Base-by-base conservation (phyloP, 2,113 vertebrate species). In the Bombycilla garrulus region DNA sequence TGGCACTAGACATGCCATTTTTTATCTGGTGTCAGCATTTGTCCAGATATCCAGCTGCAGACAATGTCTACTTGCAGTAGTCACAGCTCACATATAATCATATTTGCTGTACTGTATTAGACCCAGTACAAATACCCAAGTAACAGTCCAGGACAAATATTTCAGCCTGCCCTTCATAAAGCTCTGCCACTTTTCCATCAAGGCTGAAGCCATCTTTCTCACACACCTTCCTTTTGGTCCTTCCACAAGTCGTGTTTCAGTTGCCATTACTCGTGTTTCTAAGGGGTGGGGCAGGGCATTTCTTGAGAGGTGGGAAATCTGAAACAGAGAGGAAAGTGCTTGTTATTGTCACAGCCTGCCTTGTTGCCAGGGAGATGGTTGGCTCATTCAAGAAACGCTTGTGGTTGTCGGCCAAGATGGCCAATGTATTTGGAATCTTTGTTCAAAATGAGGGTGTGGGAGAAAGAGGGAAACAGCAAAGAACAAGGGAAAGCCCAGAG, bases 291-390 rank as follows among this genome's bases (percentile, higher is more conserved):
- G 48, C 40, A 19, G 20, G 28, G 42, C 74, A 50, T 66, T 88
- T 90, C 74, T 73, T 7, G 19, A 81, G 79, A 70, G 58, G 45
- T 76, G 79, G 56, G 50, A 90, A 92, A 88, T 35, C 40, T n/a
- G 11, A 81, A 91, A n/a, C 76, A 80, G 53, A 81, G 51, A 88
- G 83, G 57, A 92, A 84, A 78, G 65, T 66, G n/a, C 84, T 92
- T 78, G 70, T 85, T 78, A 74, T 92, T 94, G 88, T 90, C 81
- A 48, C 86, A 90, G 91, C 64, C 92, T 83, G 86, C 66, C 78
- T 80, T 50, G 95, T 96, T 97, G 94, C 94, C 36, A 16, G 64
- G 93, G 88, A 82, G 91, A 86, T 95, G 54, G 33, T 48, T 95
- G 88, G 88, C 90, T 95, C 74, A 50, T 72, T 86, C 58, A 93